These are phyloP conservation scores for Orthochromis malagaraziensis DNA, from an alignment of 2,113 vertebrate genomes.

Conservation along the genomic window DNA sequence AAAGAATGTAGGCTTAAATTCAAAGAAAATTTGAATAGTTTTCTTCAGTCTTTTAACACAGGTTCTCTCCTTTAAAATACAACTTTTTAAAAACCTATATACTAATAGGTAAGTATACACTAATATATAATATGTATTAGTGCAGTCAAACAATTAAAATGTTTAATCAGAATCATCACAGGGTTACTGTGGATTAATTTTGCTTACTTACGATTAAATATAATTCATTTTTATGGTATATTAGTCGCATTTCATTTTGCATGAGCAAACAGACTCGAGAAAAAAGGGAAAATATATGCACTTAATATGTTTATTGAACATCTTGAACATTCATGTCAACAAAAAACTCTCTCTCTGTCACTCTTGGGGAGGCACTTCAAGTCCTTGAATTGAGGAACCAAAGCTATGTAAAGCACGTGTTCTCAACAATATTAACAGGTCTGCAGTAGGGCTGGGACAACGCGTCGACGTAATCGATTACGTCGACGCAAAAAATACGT, in stretches of 20 bases:
- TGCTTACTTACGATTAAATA: neutral
- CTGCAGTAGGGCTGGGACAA: neutral
- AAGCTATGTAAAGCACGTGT: neutral
- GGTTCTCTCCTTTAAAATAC: neutral
- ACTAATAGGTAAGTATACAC: neutral
- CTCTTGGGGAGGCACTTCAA: neutral
- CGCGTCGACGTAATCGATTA: no score
- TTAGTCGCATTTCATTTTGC: neutral
- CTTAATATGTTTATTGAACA: neutral
- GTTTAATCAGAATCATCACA: neutral
- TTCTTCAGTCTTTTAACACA: neutral
- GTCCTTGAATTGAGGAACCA: neutral
- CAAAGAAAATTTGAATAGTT: neutral
- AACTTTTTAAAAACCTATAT: neutral
- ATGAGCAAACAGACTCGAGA: neutral
- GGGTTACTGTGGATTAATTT: neutral
- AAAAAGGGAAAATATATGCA: neutral
- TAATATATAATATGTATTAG: neutral
- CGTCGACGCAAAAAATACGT: no score
- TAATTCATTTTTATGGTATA: neutral
- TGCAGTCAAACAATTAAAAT: neutral
- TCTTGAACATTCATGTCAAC: neutral
- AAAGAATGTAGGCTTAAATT: neutral
- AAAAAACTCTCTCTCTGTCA: neutral
- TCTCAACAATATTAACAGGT: neutral